A percentile compares a stretch with the other conserved stretches of the same genome.
These are phyloP conservation scores for Ophraella communa DNA, from an alignment of 2,888 invertebrate genomes.

Conservation along the genomic window DNA sequence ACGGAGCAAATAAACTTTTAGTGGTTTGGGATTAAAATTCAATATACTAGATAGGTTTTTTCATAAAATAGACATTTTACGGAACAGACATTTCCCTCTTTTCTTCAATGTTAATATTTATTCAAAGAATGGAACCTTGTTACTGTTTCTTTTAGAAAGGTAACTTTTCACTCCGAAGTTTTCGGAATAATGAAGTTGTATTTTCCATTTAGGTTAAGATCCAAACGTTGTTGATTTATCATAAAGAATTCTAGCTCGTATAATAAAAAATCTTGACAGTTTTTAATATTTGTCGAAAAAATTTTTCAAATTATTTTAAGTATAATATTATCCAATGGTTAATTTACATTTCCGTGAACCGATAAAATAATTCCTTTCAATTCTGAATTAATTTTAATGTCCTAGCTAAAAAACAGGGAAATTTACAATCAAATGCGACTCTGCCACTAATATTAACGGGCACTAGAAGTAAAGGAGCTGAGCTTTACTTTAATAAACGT, in stretches of 20 bases:
- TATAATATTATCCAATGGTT: no score
- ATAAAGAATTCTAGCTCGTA: background rate
- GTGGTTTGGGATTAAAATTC: no score
- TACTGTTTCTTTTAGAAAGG: slow-evolving; percentile 8
- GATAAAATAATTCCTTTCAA: background rate
- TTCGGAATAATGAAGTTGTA: background rate
- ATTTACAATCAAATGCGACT: background rate
- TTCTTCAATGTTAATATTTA: slow-evolving; percentile 21
- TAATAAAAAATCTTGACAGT: background rate
- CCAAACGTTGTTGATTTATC: background rate
- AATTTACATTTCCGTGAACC: background rate
- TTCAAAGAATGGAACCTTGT: slow-evolving; percentile 14
- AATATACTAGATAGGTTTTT: background rate
- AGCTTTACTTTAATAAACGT: slow-evolving; percentile 4
- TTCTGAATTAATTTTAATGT: background rate
- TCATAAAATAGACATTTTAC: background rate
- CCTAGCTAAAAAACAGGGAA: background rate
- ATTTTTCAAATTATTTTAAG: no score
- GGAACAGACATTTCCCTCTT: background rate
- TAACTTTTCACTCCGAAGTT: background rate
- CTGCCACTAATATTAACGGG: slow-evolving; percentile 4
- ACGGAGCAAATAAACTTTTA: no score
- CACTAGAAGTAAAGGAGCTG: background rate
- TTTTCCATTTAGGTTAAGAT: background rate
- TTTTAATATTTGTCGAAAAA: no score